These are phyloP conservation scores for Oasisia sp. DNA, from an alignment of 2,888 invertebrate species.

Conservation along the genomic window DNA sequence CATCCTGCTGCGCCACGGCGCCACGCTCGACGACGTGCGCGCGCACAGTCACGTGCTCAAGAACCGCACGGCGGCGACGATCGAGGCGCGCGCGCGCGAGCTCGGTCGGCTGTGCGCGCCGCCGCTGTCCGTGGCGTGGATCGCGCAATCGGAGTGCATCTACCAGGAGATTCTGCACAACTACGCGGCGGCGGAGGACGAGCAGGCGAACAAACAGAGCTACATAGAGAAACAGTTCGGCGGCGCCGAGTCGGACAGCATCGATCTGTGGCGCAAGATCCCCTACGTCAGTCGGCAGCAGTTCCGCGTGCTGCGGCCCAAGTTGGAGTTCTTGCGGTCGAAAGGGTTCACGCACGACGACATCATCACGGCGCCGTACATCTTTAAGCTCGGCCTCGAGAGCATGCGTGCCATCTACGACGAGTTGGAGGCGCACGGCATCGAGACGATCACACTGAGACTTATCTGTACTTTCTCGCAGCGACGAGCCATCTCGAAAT, in stretches of 20 bases:
- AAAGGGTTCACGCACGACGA: conserved; percentile 25
- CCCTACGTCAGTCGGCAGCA: conserved; percentile 24
- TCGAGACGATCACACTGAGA: conserved; percentile 13
- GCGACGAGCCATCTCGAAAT: conserved; percentile 23
- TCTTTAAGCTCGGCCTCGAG: conserved; percentile 17
- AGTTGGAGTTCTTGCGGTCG: conserved; percentile 20
- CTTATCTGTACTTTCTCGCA: conserved; percentile 19
- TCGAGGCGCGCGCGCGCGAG: conserved; percentile 13
- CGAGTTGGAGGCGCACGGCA: conserved; percentile 6
- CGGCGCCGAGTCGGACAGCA: too few species aligned
- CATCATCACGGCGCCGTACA: conserved; percentile 21
- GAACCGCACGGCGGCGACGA: conserved; percentile 18
- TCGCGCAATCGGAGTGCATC: conserved; percentile 22
- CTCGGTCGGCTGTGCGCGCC: neutral
- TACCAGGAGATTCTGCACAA: conserved; percentile 23
- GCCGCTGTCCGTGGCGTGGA: conserved; percentile 22
- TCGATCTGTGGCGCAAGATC: conserved; percentile 14
- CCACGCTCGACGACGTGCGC: conserved; percentile 23
- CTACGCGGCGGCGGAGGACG: neutral
- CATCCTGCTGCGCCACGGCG: conserved; percentile 18
- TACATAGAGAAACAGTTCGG: too few species aligned
- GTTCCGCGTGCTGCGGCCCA: conserved; percentile 17
- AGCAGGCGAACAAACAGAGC: too few species aligned
- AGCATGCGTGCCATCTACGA: conserved; percentile 13
- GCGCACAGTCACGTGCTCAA: conserved; percentile 24